Conservation (phyloP, 2,888 invertebrate species). For the Orthosia gracilis region DNA sequence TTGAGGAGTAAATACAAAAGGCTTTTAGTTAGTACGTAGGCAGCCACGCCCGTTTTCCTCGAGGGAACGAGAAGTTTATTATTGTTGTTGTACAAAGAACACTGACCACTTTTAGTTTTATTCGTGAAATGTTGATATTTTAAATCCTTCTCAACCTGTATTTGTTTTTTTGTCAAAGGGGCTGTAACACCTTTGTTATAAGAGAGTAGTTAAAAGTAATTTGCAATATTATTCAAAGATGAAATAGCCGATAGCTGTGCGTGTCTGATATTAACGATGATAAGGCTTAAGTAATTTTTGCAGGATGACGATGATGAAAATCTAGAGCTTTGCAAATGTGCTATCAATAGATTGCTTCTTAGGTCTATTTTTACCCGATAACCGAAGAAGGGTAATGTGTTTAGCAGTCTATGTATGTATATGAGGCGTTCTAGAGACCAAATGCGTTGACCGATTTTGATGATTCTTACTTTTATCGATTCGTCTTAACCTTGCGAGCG, state of each 20-base stretch:
- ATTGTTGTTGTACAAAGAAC: constrained; percentile 6
- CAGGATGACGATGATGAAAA: constrained; percentile 1
- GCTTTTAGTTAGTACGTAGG: constrained; percentile 18
- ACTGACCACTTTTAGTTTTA: background rate
- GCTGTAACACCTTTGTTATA: too few species aligned
- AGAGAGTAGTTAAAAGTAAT: too few species aligned
- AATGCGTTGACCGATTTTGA: too few species aligned
- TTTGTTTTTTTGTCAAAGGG: background rate
- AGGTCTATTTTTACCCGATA: background rate
- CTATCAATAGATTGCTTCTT: background rate
- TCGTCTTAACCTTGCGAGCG: too few species aligned
- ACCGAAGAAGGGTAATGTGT: too few species aligned
- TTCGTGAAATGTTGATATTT: background rate
- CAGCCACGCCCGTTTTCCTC: constrained; percentile 3
- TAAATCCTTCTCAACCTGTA: background rate
- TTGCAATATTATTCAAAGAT: constrained; percentile 2
- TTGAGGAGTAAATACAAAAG: constrained; percentile 27
- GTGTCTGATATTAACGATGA: constrained; percentile 14
- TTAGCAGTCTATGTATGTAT: too few species aligned
- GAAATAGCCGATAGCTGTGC: constrained; percentile 11
- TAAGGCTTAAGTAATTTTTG: constrained; percentile 2
- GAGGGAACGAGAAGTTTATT: constrained; percentile 1
- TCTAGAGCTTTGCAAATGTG: background rate
- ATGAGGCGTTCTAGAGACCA: too few species aligned
- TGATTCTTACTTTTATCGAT: too few species aligned